A percentile compares a stretch with the other conserved stretches of the same genome.
These are phyloP conservation scores for Drosophila rellima DNA, from an alignment of 2,888 invertebrate genomes.

Conservation along the genomic window DNA sequence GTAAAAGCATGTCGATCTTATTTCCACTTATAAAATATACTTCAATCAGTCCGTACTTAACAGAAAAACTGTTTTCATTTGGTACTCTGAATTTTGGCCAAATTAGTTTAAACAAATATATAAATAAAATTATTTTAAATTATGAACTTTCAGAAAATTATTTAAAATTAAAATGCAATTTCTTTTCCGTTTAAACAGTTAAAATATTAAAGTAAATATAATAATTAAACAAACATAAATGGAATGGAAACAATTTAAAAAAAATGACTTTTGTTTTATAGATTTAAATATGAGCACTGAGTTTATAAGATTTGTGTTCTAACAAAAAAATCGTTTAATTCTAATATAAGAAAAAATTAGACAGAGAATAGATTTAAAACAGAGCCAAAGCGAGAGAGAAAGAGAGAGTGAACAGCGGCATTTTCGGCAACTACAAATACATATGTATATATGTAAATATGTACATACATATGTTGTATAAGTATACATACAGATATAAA, in stretches of 20 bases:
- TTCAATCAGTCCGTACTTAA: background rate
- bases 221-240: background rate
- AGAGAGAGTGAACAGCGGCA: constrained; percentile 10
- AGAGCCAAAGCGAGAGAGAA: constrained; percentile 5
- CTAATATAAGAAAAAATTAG: background rate
- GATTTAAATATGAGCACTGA: background rate
- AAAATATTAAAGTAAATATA: background rate
- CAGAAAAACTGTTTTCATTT: background rate
- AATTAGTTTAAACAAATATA: background rate
- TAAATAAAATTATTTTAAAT: background rate
- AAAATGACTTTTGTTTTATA: background rate
- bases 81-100: background rate
- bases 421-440: constrained; percentile 10
- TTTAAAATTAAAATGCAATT: no score
- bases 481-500: background rate
- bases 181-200: background rate
- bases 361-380: background rate
- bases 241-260: background rate
- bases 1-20: background rate
- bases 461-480: background rate
- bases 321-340: background rate
- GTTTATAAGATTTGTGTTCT: background rate
- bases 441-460: background rate
- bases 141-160: background rate
- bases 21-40: background rate